Conservation (phyloP, 2,888 invertebrate species). For the Zhuqinia jingwanae region DNA sequence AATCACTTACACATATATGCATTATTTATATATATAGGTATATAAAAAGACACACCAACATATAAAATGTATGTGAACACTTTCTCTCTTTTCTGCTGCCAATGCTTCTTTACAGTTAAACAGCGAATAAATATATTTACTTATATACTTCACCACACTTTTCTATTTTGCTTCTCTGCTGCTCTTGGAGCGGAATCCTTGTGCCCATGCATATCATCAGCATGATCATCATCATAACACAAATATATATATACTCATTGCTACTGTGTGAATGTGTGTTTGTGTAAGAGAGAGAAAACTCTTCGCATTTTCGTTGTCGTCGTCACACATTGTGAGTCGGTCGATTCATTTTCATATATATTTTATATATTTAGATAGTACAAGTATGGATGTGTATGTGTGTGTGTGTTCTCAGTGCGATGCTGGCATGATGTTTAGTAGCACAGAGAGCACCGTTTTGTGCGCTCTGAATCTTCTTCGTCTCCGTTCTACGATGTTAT, state of each 20-base stretch:
- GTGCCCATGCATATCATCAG: conserved; percentile 66
- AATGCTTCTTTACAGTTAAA: conserved; percentile 48
- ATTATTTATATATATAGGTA: not conserved
- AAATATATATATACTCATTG: not conserved
- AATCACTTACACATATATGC: not conserved
- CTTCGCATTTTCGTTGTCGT: too few species aligned
- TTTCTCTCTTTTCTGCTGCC: conserved; percentile 5
- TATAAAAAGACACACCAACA: not conserved
- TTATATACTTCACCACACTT: not conserved
- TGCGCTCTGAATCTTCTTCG: conserved; percentile 40
- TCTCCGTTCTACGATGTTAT: conserved; percentile 15
- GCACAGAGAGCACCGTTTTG: conserved; percentile 12
- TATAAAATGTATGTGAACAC: conserved; percentile 21
- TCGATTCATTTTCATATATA: conserved; percentile 55
- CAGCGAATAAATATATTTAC: not conserved
- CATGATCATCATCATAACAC: conserved; percentile 23
- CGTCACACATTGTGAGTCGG: conserved; percentile 54
- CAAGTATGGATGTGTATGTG: too few species aligned
- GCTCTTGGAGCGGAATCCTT: conserved; percentile 19
- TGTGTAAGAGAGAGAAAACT: not conserved
- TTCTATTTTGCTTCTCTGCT: not conserved
- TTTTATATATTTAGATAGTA: not conserved
- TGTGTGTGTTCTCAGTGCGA: not conserved
- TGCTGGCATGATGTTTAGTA: conserved; percentile 1
- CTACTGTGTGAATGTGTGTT: not conserved